Base-by-base conservation (phyloP, 2,797 vertebrate genomes). In the Zenarchopterus dispar region DNA sequence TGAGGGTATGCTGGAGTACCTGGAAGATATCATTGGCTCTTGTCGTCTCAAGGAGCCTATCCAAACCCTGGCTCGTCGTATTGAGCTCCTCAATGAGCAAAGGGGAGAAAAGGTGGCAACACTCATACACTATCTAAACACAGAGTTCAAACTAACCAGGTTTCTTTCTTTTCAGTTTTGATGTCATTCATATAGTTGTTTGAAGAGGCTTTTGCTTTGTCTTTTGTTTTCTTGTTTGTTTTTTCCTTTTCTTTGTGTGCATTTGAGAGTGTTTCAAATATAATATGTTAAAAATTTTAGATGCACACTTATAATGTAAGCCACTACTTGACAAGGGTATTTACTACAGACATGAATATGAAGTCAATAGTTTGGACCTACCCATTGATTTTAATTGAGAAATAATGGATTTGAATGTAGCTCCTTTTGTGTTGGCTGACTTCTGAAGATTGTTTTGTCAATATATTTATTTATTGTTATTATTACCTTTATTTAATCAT, bases 1-100 rank as follows among this genome's bases (percentile, higher is more conserved):
- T 0, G 98, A 99, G 74, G 98, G 98, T 15, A 98, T 99, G 98
- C 91, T 99, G 66, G 97, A 99, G 60, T 99, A 97, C 69, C 85
- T 99, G 77, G 98, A 99, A 92, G 98, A 99, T 77, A 90, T 99
- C 19, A 99, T 99, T 50, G 98, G 98, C 50, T 99, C 95, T 3
- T 96, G 91, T 4, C 94, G 98, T 7, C 94, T 98, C 26, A 99
- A 97, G 88, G 91, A 95, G 62, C 96, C 98, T 21, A 96, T 99
- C 84, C 93, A 93, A 46, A 75, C 78, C 8, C 84, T 99, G 22
- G 94, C 95, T 78, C 93, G 91, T 62, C 90, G 94, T 23, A 94
- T 97, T 56, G 98, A 99, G 90, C 67, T 94, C 8, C 90, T 99
- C 68, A 99, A 97, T 80, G 97, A 99, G 79, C 92, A 92, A 77